Base-by-base conservation (phyloP, 2,797 vertebrate species). In the Crax fasciolata region DNA sequence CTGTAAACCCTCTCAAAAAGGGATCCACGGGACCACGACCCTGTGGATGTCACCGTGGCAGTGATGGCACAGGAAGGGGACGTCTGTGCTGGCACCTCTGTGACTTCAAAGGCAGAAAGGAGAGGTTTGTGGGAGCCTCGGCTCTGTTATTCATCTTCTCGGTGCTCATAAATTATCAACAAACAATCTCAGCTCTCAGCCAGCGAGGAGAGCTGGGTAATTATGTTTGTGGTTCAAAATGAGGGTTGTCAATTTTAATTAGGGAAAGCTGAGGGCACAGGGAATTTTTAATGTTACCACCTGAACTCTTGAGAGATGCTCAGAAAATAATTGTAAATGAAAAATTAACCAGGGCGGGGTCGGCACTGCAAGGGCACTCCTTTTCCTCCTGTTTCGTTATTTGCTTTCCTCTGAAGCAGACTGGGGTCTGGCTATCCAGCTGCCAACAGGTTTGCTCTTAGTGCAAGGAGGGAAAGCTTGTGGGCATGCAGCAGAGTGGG, bases 121-220 rank as follows among this genome's bases (percentile, higher is more conserved):
- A 94, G 94, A 96, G 95, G 63, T 41, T 95, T 94, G 72, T 61
- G 24, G 1, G 30, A 90, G 87, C 92, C 81, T 93, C 5, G 2
- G 75, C 91, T 97, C 95, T 97, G 90, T 96, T 96, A 82, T 96
- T 95, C 71, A 4, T 95, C 94, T 93, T 93, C 72, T 84, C n/a
- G 11, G 84, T 20, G 86, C 96, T 97, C 96, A 97, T 97, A 96
- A 97, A 97, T 97, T 97, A 97, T 97, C 96, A 96, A 97, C 87
- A 96, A 97, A 80, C 95, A 93, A 94, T 86, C 75, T 91, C 92
- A 86, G 94, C 93, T 79, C 93, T 96, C 94, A 91, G 84, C 41
- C 6, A 7, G 90, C 13, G 84, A 92, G 87, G 57, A 94, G 68
- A 94, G 92, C 62, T 52, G 67, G 87, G 95, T 96, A 96, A 97